Evolutionary conservation across 2,888 invertebrate species (phyloP).

Genomic region (Sinhomidia bicolor): DNA sequence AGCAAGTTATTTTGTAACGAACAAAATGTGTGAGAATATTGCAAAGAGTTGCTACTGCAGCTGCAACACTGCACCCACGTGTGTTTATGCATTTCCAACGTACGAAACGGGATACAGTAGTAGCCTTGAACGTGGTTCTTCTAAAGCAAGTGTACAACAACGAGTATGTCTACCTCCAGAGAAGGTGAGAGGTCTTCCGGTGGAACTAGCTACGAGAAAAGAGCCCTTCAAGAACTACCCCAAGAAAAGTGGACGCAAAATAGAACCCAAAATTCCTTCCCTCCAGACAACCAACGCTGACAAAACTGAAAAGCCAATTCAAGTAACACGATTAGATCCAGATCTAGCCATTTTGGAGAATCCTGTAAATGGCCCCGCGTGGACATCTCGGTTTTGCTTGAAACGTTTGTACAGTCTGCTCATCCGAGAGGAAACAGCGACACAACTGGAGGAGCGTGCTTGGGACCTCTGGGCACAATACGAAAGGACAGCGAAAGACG

Average conservation of each 20-base stretch:
- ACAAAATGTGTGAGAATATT: background rate
- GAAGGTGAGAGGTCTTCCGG: constrained; percentile 21
- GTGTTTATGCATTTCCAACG: background rate
- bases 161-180: constrained; percentile 22
- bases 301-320: background rate
- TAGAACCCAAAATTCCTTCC: background rate
- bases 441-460: constrained; percentile 25
- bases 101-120: background rate
- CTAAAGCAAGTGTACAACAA: background rate
- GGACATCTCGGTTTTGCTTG: constrained; percentile 46
- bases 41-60: background rate
- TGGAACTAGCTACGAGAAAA: constrained; percentile 51
- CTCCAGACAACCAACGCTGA: background rate
- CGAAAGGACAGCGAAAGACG: constrained; percentile 68
- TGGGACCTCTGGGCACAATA: constrained; percentile 70
- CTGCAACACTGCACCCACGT: background rate
- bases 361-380: constrained; percentile 11
- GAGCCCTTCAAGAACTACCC: constrained; percentile 50
- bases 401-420: constrained; percentile 47
- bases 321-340: background rate
- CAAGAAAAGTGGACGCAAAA: background rate
- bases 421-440: constrained; percentile 16
- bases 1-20: background rate
- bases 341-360: background rate
- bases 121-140: background rate